Evolutionary conservation across 2,113 vertebrate species (phyloP).

Genomic region (Calypte anna): DNA sequence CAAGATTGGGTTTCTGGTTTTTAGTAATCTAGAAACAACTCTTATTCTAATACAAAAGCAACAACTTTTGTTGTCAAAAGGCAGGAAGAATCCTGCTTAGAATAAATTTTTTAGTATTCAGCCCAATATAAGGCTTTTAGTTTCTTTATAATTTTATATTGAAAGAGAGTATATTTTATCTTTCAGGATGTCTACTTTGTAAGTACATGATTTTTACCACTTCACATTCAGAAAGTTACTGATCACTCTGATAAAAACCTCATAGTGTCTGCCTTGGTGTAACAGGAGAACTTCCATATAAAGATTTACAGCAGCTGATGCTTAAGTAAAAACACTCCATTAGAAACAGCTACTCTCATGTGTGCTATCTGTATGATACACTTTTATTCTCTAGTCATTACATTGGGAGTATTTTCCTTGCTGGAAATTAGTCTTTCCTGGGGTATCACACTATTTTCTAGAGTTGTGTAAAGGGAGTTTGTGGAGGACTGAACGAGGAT

Average conservation of each 20-base stretch:
- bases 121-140: not conserved
- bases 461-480: not conserved
- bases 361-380: not conserved
- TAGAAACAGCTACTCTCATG: not conserved
- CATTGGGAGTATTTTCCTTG: rapidly evolving
- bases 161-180: not conserved
- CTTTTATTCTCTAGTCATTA: not conserved
- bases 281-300: not conserved
- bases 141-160: not conserved
- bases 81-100: not conserved
- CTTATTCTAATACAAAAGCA: not conserved
- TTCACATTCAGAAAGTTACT: not conserved
- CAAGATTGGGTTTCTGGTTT: not conserved
- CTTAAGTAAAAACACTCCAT: not conserved
- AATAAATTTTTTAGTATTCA: not conserved
- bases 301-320: not conserved
- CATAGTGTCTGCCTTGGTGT: too few relatives aligned
- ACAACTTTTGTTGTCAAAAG: not conserved
- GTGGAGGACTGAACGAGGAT: not conserved
- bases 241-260: not conserved
- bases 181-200: not conserved
- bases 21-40: not conserved
- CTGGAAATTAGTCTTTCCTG: not conserved
- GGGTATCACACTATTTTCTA: not conserved
- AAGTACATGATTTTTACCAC: not conserved